These are phyloP conservation scores for Cecidostiba fungosa DNA, from an alignment of 2,888 invertebrate genomes.

Conservation along the genomic window DNA sequence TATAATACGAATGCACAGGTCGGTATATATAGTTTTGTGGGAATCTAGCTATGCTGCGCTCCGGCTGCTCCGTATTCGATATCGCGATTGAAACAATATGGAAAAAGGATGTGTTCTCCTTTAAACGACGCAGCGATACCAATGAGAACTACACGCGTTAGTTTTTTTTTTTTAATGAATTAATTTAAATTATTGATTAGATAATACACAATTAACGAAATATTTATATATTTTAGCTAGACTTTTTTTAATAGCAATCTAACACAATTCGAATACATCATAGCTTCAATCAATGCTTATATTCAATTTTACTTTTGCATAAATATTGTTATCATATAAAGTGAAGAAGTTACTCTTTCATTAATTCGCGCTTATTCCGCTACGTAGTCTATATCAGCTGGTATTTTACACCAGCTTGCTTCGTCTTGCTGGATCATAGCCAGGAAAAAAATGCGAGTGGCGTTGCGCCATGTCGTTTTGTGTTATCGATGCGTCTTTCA, in stretches of 20 bases:
- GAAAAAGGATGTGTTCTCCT: not conserved
- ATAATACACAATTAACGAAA: not conserved
- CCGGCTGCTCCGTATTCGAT: slow-evolving; percentile 48
- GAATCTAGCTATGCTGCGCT: slow-evolving; percentile 16
- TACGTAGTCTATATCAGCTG: not conserved
- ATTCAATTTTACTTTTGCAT: too few species aligned
- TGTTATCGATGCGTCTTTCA: slow-evolving; percentile 68
- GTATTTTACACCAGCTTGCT: not conserved
- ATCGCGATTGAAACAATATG: not conserved
- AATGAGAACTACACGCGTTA: not conserved
- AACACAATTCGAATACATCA: too few species aligned
- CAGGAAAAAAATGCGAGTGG: slow-evolving; percentile 65
- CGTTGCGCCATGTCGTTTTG: slow-evolving; percentile 65
- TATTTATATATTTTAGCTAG: too few species aligned
- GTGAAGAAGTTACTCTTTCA: too few species aligned
- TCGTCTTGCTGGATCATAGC: slow-evolving; percentile 66
- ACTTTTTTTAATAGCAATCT: too few species aligned
- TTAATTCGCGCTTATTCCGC: not conserved
- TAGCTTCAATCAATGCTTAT: too few species aligned
- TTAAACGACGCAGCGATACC: slow-evolving; percentile 37
- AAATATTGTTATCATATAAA: too few species aligned
- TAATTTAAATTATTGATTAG: not conserved
- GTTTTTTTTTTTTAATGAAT: not conserved
- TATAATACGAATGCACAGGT: slow-evolving; percentile 42
- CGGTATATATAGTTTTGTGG: slow-evolving; percentile 40